These are phyloP conservation scores for Epistrophe grossulariae DNA, from an alignment of 2,888 invertebrate species.

Conservation along the genomic window DNA sequence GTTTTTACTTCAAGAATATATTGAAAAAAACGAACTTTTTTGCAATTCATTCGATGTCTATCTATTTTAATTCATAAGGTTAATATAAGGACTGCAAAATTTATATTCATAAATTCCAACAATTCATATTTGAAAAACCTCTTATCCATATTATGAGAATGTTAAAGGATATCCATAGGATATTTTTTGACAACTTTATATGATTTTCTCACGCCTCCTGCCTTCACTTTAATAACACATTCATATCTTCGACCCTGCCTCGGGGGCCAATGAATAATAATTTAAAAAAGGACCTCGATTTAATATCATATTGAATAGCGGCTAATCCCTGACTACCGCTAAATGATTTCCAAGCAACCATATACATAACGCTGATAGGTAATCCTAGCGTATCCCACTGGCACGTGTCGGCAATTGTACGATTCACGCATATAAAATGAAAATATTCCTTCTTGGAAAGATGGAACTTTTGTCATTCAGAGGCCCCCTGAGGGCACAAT, in stretches of 20 bases:
- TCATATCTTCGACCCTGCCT: conserved; percentile 6
- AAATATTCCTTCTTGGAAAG: conserved; percentile 35
- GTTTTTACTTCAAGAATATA: not conserved
- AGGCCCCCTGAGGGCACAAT: conserved; percentile 54
- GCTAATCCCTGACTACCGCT: conserved; percentile 78
- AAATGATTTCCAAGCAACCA: conserved; percentile 77
- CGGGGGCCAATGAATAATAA: conserved; percentile 66
- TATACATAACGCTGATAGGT: conserved; percentile 49
- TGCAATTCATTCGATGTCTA: conserved; percentile 9
- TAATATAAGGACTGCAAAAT: not conserved
- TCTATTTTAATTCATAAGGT: conserved; percentile 32
- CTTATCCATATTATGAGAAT: conserved; percentile 18
- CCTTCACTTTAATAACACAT: conserved; percentile 23
- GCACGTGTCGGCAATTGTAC: conserved; percentile 77
- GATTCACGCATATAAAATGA: conserved; percentile 70
- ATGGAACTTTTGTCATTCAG: conserved; percentile 41
- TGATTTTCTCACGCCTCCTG: conserved; percentile 75
- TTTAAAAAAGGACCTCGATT: conserved; percentile 72
- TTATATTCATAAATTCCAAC: conserved; percentile 38
- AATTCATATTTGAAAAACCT: conserved; percentile 28
- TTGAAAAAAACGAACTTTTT: conserved; percentile 5
- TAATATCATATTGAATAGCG: conserved; percentile 75
- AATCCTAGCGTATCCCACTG: conserved; percentile 76
- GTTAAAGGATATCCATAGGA: conserved; percentile 23
- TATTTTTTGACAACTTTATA: conserved; percentile 61